Percentiles rank a stretch among this genome's conserved stretches.
phyloP scores from a whole-genome alignment of 2,797 vertebrate genomes.

The Cossypha niveicapilla region DNA sequence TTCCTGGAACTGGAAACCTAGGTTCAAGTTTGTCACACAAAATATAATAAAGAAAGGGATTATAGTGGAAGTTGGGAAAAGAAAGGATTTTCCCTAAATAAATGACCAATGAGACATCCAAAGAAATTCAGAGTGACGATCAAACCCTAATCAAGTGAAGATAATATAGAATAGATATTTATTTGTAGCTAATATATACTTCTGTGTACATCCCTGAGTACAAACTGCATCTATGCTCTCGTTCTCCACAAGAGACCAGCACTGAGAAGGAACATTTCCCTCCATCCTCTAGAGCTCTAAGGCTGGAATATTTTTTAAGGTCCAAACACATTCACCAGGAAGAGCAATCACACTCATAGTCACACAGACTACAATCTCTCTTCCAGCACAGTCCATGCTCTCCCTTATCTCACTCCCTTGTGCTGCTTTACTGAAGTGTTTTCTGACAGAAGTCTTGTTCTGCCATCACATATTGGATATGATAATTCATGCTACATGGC shows the following conservation, averaged over 20 bases:
- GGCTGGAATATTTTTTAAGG: not conserved
- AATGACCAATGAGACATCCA: not conserved
- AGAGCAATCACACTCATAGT: not conserved
- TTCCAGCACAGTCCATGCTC: not conserved
- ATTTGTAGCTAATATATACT: not conserved
- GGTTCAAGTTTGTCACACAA: not conserved
- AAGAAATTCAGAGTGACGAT: not conserved
- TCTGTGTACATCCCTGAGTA: not conserved
- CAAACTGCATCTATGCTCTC: not conserved
- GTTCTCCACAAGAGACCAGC: not conserved
- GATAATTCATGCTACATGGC: not conserved
- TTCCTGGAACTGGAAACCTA: not conserved
- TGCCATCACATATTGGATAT: not conserved
- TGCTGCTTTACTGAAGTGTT: not conserved
- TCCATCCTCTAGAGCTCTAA: not conserved
- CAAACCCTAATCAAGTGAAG: not conserved
- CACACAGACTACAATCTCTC: not conserved
- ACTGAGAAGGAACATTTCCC: not conserved
- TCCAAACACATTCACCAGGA: not conserved
- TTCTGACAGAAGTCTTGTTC: not conserved
- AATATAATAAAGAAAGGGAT: not conserved
- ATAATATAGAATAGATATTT: not conserved
- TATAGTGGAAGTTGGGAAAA: not conserved
- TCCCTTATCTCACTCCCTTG: not conserved
- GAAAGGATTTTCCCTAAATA: not conserved